Evolutionary conservation across 2,888 invertebrate genomes (phyloP), one percentile per base, ranked within the genome.

Genomic region (Tipula helvola): DNA sequence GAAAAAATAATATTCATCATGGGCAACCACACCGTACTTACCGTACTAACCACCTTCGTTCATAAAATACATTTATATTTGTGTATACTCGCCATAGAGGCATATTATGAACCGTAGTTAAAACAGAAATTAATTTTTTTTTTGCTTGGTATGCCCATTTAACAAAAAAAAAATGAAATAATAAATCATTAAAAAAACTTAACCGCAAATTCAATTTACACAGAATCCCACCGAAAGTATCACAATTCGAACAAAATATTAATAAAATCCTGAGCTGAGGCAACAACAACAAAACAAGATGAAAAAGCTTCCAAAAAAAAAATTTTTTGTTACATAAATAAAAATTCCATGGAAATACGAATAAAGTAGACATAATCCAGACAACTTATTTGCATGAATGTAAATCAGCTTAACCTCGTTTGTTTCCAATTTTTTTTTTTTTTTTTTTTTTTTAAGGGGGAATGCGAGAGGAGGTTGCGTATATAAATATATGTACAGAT

Each of bases 361-460:
- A 71, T 71, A 71, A 71, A 71, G 71, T 71, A 71, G 71, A 71
- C 71, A 71, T 71, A 71, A 71, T 71, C 71, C 71, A 71, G 71
- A 71, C 71, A 71, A 71, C 71, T 71, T 71, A 71, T 71, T 71
- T 71, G 71, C 71, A 71, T 71, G 71, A 71, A 71, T 71, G 71
- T 71, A 71, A 71, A 71, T 71, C 71, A 71, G 71, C 71, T 71
- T 71, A 71, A 71, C 71, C 71, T 71, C 71, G 71, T 71, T 71
- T 71, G 71, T 28, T 71, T 12, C 71, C 28, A 18, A 12, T 28
- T 71, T 71, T n/a, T 16, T 28, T 28, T 28, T 28, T 28, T 28
- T 28, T 28, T 28, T 52, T 4, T 52, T 52, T 57, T 57, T 1
- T 28, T 28, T 28, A 2, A 28, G 28, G 28, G 71, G 71, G 71